Evolutionary conservation across 64 coral and sea anemone genomes (phyloP).

Genomic region (Catalaphyllia jardinei): DNA sequence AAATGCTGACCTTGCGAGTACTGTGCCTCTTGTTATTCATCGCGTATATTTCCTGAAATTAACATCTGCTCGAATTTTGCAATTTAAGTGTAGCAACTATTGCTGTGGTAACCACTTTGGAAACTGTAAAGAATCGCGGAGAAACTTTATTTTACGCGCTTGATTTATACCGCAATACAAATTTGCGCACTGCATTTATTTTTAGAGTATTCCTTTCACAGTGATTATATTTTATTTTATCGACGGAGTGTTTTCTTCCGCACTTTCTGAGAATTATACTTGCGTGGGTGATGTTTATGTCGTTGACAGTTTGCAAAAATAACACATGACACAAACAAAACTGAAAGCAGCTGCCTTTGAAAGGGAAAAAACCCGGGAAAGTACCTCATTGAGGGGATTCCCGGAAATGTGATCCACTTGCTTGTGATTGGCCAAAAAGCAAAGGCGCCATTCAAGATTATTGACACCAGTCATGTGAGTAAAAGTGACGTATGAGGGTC

Average conservation of each 20-base stretch:
- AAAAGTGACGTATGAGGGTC: background rate
- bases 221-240: background rate
- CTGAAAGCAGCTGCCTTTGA: background rate
- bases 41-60: too few species aligned
- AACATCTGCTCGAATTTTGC: background rate
- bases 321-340: slow-evolving; percentile 3
- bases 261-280: background rate
- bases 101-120: background rate
- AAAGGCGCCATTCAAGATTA: background rate
- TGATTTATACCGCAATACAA: too few species aligned
- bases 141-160: background rate
- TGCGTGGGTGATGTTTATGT: background rate
- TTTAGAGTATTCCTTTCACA: too few species aligned
- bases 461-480: background rate
- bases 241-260: background rate
- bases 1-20: too few species aligned
- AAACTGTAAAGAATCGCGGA: background rate
- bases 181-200: too few species aligned
- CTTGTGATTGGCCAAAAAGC: slow-evolving; percentile 6
- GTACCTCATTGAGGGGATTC: background rate
- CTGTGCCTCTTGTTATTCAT: too few species aligned
- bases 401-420: background rate
- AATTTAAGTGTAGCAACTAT: background rate
- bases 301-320: background rate
- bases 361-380: slow-evolving; percentile 23